Evolutionary conservation across 2,888 invertebrate species (phyloP).

Genomic region (Drosophila quinaria): DNA sequence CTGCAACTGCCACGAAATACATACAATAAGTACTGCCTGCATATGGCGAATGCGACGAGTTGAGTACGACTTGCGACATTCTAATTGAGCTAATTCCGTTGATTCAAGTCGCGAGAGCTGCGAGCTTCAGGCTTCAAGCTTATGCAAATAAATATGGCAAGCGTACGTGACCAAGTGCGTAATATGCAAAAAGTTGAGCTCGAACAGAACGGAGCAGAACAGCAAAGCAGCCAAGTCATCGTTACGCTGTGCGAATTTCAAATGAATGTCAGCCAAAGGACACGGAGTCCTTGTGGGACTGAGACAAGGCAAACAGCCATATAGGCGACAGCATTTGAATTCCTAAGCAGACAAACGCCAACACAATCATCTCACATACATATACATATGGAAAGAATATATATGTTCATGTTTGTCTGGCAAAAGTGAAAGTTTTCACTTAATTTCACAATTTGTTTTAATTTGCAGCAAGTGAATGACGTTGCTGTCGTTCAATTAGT

Average conservation of each 20-base stretch:
- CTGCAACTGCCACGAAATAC: conserved; percentile 12
- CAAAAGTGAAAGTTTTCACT: conserved; percentile 73
- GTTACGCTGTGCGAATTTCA: conserved; percentile 72
- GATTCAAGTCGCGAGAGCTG: conserved; percentile 40
- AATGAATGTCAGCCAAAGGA: conserved; percentile 81
- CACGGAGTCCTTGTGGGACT: conserved; percentile 56
- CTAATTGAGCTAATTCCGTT: conserved; percentile 73
- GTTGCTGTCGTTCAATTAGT: conserved; percentile 56
- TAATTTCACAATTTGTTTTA: conserved; percentile 80
- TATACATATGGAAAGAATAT: not conserved
- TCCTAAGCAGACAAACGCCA: conserved; percentile 62
- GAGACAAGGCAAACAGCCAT: conserved; percentile 63
- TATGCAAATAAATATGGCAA: conserved; percentile 76
- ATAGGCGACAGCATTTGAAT: conserved; percentile 72
- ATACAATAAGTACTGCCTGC: conserved; percentile 29
- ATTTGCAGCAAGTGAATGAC: conserved; percentile 59
- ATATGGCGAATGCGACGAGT: conserved; percentile 24
- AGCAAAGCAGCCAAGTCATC: conserved; percentile 54
- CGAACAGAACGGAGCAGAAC: conserved; percentile 29
- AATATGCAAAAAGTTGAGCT: conserved; percentile 75
- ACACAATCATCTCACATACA: not conserved
- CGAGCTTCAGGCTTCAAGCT: conserved; percentile 62
- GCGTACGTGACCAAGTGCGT: conserved; percentile 79
- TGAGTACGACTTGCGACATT: conserved; percentile 29
- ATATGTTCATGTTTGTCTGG: conserved; percentile 25